Conservation (phyloP, 64 coral and sea anemone genomes). For the Anthopleura sola region DNA sequence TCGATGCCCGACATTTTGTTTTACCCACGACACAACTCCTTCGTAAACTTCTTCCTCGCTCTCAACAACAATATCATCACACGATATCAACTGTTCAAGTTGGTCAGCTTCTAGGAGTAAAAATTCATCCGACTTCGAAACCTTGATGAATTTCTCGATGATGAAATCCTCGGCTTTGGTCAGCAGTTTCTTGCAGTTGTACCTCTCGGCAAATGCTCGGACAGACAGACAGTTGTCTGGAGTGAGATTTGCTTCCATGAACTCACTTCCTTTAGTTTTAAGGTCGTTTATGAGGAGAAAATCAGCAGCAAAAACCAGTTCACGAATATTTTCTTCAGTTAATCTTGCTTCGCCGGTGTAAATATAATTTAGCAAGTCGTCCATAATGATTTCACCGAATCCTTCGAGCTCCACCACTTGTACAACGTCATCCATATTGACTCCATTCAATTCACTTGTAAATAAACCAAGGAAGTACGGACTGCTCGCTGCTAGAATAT, state of each 20-base stretch:
- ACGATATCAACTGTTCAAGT: conserved; percentile 55
- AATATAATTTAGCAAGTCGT: conserved; percentile 79
- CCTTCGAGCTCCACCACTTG: conserved; percentile 65
- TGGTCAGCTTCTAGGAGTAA: conserved; percentile 45
- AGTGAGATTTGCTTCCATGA: conserved; percentile 55
- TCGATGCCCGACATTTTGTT: conserved; percentile 58
- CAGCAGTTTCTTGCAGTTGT: conserved; percentile 65
- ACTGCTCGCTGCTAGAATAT: conserved; percentile 76
- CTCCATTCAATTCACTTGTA: conserved; percentile 83
- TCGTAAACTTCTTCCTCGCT: conserved; percentile 91
- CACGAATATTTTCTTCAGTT: conserved; percentile 76
- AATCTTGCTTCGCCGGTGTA: conserved; percentile 86
- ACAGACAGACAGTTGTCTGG: conserved; percentile 88
- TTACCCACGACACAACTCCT: conserved; percentile 79
- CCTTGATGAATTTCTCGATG: conserved; percentile 76
- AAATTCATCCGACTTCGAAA: conserved; percentile 92
- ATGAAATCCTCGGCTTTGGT: conserved; percentile 67
- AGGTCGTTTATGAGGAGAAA: conserved; percentile 83
- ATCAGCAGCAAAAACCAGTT: conserved; percentile 82
- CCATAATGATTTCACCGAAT: conserved; percentile 72
- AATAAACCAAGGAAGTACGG: conserved; percentile 89
- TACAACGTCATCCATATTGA: conserved; percentile 7
- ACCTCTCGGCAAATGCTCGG: conserved; percentile 82
- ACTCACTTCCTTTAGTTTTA: conserved; percentile 74
- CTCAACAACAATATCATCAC: conserved; percentile 75